phyloP scores from a whole-genome alignment of 2,113 vertebrate species.

The Athene cunicularia region DNA sequence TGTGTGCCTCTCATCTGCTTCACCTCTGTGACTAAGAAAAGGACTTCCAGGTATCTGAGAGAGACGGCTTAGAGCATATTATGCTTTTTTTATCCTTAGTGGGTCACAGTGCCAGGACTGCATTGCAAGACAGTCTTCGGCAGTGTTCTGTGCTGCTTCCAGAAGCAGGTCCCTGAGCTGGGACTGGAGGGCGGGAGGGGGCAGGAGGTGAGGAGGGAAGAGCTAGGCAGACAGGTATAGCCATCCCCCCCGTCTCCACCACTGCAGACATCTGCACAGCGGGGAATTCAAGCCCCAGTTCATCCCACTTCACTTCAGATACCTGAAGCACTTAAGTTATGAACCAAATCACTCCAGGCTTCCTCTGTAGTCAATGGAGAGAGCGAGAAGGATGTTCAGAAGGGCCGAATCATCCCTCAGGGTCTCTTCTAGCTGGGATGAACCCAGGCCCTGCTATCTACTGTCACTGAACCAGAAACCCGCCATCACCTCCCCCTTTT shows the following conservation, averaged over 20 bases:
- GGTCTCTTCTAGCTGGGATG: not conserved
- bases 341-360: not conserved
- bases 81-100: not conserved
- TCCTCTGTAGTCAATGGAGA: not conserved
- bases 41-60: not conserved
- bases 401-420: not conserved
- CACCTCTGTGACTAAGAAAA: not conserved
- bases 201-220: not conserved
- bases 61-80: not conserved
- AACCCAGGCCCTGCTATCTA: not conserved
- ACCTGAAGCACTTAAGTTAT: not conserved
- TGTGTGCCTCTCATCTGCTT: not conserved
- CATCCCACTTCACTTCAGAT: not conserved
- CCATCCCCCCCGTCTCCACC: not conserved
- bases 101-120: not conserved
- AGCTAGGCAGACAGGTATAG: not conserved
- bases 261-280: not conserved
- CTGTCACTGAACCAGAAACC: not conserved
- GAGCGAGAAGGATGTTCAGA: not conserved
- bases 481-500: not conserved
- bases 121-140: not conserved
- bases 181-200: not conserved
- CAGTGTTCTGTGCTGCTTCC: not conserved
- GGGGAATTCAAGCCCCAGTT: not conserved
- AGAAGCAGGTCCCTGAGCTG: not conserved